Base-by-base conservation (phyloP, 2,888 invertebrate species). In the Drosophila bunnanda region DNA sequence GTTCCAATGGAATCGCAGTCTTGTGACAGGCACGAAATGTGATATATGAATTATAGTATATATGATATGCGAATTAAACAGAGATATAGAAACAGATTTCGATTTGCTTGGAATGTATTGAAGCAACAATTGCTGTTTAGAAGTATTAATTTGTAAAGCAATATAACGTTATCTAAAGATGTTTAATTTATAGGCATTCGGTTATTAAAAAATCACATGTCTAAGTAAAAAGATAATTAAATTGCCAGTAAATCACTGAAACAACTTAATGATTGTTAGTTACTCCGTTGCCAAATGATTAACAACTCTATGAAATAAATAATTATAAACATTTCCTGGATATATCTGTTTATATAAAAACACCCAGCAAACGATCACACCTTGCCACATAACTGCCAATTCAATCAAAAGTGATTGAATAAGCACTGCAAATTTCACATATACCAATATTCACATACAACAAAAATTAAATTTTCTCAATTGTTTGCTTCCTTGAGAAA, bases 401-500 rank as follows among this genome's bases (percentile, higher is more conserved):
- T 67, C 48, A n/a, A 68, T 68, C 41, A 68, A 68, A 67, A 36
- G 28, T 68, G 70, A 71, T 75, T 78, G 78, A 61, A 75, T 78
- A 70, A 62, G 66, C 78, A 68, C 46, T 55, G 50, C 55, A 39
- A 39, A 58, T 55, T 59, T 57, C 80, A 57, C 67, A 68, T 44
- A 50, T 32, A 13, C 32, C 20, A 32, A 50, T 50, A 70, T 64
- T 72, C 69, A 41, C 62, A 75, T 60, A 58, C 30, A 54, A 28
- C 55, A 66, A 32, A 50, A 50, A 50, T 50, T 50, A 32, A 15
- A 20, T 61, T 60, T 70, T 78, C 54, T 73, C 54, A 34, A 75
- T 82, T 83, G 86, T 78, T 65, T 78, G 80, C 82, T 82, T 82
- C 82, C 82, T 82, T 82, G 87, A 83, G 82, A 82, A 86, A 82